phyloP scores from a whole-genome alignment of 2,888 invertebrate genomes.

The Lepidocyrtoides sp. region DNA sequence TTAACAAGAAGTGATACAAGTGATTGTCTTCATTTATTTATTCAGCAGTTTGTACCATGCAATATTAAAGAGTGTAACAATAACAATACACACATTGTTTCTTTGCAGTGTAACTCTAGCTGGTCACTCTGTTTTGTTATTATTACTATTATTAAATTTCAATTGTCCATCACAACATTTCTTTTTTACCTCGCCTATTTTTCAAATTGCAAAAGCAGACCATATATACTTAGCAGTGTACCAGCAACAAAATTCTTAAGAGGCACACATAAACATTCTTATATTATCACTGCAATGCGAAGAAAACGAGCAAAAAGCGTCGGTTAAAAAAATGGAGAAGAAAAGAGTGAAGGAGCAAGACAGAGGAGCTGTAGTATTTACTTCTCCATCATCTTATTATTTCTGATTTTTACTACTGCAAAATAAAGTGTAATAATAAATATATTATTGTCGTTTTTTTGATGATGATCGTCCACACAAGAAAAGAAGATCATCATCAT shows the following conservation, averaged over 20 bases:
- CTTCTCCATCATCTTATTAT: not conserved
- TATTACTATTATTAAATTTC: not conserved
- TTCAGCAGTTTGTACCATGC: not conserved
- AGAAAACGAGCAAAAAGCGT: constrained; percentile 1
- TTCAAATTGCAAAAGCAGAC: no score
- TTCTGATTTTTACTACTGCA: not conserved
- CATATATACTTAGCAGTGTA: no score
- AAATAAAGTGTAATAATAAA: constrained; percentile 27
- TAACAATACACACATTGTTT: constrained; percentile 26
- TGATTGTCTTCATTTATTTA: not conserved
- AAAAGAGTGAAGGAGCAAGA: not conserved
- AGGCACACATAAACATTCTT: not conserved
- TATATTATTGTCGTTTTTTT: not conserved
- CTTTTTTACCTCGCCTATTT: no score
- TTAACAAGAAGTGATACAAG: not conserved
- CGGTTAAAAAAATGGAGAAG: constrained; percentile 22
- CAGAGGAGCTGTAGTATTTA: not conserved
- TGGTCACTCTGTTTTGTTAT: not conserved
- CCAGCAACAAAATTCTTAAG: not conserved
- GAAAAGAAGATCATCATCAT: no score
- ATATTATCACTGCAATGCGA: not conserved
- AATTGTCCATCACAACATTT: not conserved
- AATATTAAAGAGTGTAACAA: not conserved
- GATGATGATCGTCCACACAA: not conserved
- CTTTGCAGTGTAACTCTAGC: not conserved